phyloP scores from a whole-genome alignment of 1,140 invertebrate species.

The Drosophila tsacasi region DNA sequence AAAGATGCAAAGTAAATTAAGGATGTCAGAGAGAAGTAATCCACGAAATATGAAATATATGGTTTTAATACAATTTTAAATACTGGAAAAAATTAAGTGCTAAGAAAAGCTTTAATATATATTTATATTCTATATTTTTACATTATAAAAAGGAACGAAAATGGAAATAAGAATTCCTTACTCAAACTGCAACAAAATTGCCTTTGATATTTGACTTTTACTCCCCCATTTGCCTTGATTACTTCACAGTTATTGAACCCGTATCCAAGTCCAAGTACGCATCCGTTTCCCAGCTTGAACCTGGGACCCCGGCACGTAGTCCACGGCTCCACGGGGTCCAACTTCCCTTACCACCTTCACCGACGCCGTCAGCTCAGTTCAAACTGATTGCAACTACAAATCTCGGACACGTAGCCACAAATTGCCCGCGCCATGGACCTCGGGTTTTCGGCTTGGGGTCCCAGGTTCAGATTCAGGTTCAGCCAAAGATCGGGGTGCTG shows the following conservation, averaged over 20 bases:
- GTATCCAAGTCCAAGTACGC: conserved; percentile 11
- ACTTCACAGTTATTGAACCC: conserved; percentile 47
- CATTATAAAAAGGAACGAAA: too few species aligned
- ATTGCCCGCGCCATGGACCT: conserved; percentile 55
- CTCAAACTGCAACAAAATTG: conserved; percentile 8
- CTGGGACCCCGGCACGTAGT: conserved; percentile 54
- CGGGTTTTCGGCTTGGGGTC: conserved; percentile 11
- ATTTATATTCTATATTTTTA: not conserved
- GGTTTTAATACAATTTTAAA: not conserved
- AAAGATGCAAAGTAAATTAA: not conserved
- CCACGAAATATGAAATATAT: not conserved
- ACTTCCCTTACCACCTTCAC: not conserved
- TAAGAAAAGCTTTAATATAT: not conserved
- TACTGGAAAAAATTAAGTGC: not conserved
- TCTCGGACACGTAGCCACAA: conserved; percentile 68
- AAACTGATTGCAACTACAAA: conserved; percentile 75
- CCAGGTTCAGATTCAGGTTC: conserved; percentile 36
- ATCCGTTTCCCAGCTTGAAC: conserved; percentile 18
- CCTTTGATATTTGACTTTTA: conserved; percentile 36
- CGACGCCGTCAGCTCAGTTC: conserved; percentile 56
- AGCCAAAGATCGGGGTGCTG: conserved; percentile 23
- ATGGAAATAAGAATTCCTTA: too few species aligned
- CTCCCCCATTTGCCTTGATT: conserved; percentile 22
- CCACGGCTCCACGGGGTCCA: conserved; percentile 43
- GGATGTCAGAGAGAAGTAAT: not conserved